Conservation (phyloP, 2,888 invertebrate species). For the Apocheima hispidaria region DNA sequence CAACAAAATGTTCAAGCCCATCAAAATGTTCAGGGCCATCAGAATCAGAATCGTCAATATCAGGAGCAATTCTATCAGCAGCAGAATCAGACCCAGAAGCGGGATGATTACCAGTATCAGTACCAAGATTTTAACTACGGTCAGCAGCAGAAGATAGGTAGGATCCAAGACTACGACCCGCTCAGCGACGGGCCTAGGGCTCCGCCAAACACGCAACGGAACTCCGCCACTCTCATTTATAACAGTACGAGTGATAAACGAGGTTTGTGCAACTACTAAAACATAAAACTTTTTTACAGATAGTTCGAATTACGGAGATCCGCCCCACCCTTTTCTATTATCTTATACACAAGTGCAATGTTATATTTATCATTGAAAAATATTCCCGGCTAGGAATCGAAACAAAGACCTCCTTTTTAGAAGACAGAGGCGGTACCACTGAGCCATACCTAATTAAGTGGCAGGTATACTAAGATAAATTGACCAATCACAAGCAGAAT, state of each 20-base stretch:
- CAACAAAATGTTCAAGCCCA: constrained; percentile 27
- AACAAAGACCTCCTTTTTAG: too few relatives aligned
- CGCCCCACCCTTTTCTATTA: not conserved
- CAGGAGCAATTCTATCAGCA: constrained; percentile 50
- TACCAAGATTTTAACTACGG: constrained; percentile 57
- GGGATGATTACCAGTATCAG: constrained; percentile 63
- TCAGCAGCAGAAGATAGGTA: constrained; percentile 86
- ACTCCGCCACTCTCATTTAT: constrained; percentile 94
- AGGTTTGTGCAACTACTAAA: constrained; percentile 61
- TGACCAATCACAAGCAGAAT: too few relatives aligned
- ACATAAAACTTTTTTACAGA: not conserved
- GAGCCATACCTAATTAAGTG: too few relatives aligned
- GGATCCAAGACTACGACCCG: constrained; percentile 94
- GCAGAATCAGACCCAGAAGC: constrained; percentile 31
- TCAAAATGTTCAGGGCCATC: constrained; percentile 46
- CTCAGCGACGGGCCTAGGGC: constrained; percentile 89
- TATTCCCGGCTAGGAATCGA: too few relatives aligned
- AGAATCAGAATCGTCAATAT: constrained; percentile 54
- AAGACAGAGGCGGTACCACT: too few relatives aligned
- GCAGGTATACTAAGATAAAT: too few relatives aligned
- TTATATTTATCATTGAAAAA: too few relatives aligned
- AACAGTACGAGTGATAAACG: constrained; percentile 83
- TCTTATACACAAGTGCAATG: too few relatives aligned
- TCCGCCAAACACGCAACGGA: constrained; percentile 90
- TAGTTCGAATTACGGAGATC: too few relatives aligned